Base-by-base conservation (phyloP, 2,113 vertebrate species). In the Brachyhypopomus occidentalis region DNA sequence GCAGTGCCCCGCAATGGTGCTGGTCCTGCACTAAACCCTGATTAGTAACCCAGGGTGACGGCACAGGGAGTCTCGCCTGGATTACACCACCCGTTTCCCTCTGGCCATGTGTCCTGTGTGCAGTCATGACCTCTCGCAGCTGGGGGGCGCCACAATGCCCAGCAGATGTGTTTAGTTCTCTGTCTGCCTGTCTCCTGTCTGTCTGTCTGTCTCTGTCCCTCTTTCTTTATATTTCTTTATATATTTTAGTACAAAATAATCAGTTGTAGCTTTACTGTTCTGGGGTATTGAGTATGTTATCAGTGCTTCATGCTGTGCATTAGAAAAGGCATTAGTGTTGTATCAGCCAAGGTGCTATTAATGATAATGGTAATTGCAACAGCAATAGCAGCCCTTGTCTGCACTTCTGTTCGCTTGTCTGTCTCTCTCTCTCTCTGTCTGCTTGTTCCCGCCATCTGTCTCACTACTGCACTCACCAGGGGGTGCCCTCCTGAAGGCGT, bases 1-100 rank as follows among this genome's bases (percentile, higher is more conserved):
- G 14, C 2, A 17, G n/a, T 19, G 20, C 25, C 62, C 25, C 48
- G n/a, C 48, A 17, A 23, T 55, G 20, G 34, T 81, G 72, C 62
- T 66, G 76, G 67, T 48, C 48, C 72, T 71, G 73, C 5, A 27
- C 67, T 73, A 73, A 79, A 75, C 67, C 63, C 52, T 79, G 60
- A 83, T 84, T 85, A 84, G 84, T 77, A 82, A 84, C 79, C 80
- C 45, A 70, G 80, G 79, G 76, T 82, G 75, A 78, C 81, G 78
- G 77, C 62, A 76, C 62, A 55, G 27, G 70, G 78, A 62, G 73
- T 81, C 75, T 75, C 27, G 30, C 38, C 41, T 66, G 59, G 82
- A 79, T 82, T 58, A 79, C 75, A 75, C 56, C 70, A 75, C 66
- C 64, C 19, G 76, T 83, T 85, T 80, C 67, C 58, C 41, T 45